These are phyloP conservation scores for Nephrotoma appendiculata DNA, from an alignment of 2,888 invertebrate genomes.

Conservation along the genomic window DNA sequence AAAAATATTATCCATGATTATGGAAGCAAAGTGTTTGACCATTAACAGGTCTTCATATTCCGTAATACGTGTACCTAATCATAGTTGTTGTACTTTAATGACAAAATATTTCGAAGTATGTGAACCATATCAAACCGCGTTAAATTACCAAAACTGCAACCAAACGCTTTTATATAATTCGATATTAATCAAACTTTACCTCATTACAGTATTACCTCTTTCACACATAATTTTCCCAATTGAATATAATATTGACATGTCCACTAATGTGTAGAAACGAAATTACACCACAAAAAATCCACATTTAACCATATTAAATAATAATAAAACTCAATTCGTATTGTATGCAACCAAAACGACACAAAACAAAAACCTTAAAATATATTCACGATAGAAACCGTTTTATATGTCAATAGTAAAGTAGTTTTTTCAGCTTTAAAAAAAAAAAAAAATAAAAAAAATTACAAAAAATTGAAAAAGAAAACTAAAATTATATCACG, in stretches of 20 bases:
- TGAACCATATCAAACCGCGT: not conserved
- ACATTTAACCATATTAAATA: not conserved
- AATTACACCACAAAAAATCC: not conserved
- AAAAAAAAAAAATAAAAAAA: not conserved
- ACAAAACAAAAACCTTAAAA: not conserved
- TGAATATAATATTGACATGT: too few relatives aligned
- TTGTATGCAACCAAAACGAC: not conserved
- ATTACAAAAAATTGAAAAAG: not conserved
- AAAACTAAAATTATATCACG: slow-evolving; percentile 3
- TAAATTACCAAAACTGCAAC: not conserved
- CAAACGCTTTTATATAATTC: not conserved
- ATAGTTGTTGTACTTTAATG: too few relatives aligned
- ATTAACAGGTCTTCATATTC: too few relatives aligned
- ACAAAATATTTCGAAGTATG: too few relatives aligned
- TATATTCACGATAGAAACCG: not conserved
- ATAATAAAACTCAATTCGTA: not conserved
- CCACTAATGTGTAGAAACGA: not conserved
- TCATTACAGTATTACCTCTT: not conserved
- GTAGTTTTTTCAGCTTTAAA: not conserved
- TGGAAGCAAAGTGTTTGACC: too few relatives aligned
- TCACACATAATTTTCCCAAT: not conserved
- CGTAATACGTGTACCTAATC: too few relatives aligned
- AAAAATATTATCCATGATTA: too few relatives aligned
- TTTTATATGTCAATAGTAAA: not conserved
- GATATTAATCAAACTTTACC: not conserved